These are phyloP conservation scores for Ictalurus furcatus DNA, from an alignment of 2,113 vertebrate species.

Conservation along the genomic window DNA sequence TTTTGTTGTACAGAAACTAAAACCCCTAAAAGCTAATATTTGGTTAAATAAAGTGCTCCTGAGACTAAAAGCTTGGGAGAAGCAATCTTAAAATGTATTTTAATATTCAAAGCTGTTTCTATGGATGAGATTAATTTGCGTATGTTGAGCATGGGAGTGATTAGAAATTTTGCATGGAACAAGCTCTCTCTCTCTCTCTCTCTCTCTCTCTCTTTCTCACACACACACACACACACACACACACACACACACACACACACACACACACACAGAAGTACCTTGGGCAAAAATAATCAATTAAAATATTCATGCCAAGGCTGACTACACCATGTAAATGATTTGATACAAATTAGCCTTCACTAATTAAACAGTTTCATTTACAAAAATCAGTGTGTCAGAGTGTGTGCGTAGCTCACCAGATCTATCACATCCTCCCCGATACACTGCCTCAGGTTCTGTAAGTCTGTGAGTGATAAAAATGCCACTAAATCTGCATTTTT, in stretches of 20 bases:
- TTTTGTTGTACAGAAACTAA: not conserved
- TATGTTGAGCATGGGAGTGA: conserved; percentile 36
- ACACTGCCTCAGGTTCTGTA: conserved; percentile 35
- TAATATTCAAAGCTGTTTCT: conserved; percentile 36
- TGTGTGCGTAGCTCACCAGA: conserved; percentile 34
- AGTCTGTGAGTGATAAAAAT: conserved; percentile 35
- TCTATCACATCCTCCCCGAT: conserved; percentile 30
- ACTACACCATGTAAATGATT: conserved; percentile 74
- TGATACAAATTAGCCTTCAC: conserved; percentile 77
- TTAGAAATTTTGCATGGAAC: conserved; percentile 45
- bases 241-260: conserved; percentile 40
- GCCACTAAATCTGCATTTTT: conserved; percentile 21
- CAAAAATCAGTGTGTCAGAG: conserved; percentile 60
- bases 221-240: not conserved
- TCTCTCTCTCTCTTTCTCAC: not conserved
- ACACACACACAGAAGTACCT: conserved; percentile 50
- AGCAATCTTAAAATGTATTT: conserved; percentile 13
- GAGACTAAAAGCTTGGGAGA: not conserved
- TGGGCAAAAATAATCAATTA: conserved; percentile 76
- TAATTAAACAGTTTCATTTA: conserved; percentile 76
- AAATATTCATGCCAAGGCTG: conserved; percentile 71
- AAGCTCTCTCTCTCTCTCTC: conserved; percentile 44
- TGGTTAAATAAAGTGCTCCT: conserved; percentile 14
- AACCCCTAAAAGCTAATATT: conserved; percentile 5
- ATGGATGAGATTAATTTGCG: conserved; percentile 39